These are phyloP conservation scores for Pungitius pungitius DNA, from an alignment of 2,113 vertebrate species.

Conservation along the genomic window DNA sequence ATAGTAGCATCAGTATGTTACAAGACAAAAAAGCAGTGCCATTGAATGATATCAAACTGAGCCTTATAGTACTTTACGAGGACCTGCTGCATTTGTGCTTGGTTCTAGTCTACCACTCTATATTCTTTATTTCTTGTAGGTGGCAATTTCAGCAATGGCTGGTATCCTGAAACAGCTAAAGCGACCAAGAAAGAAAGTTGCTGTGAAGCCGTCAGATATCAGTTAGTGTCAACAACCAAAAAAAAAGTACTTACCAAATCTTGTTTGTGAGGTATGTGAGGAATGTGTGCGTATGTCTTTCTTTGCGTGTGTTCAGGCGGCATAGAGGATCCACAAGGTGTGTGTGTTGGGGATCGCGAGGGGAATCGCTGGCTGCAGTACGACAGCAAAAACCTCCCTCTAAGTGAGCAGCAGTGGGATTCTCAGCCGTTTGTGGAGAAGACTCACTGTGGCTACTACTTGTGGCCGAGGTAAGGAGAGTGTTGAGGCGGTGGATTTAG, in stretches of 20 bases:
- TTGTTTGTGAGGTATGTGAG: background rate
- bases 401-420: conserved; percentile 89
- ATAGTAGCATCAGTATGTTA: background rate
- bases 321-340: conserved; percentile 74
- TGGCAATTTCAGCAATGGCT: conserved; percentile 93
- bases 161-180: conserved; percentile 95
- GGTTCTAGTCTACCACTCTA: background rate
- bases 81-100: background rate
- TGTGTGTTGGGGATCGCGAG: conserved; percentile 88
- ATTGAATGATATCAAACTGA: background rate
- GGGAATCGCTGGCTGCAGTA: conserved; percentile 95
- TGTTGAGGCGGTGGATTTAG: conserved; percentile 22
- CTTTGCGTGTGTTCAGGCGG: conserved; percentile 79
- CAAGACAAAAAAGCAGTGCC: background rate
- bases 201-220: conserved; percentile 87
- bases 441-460: conserved; percentile 95
- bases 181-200: conserved; percentile 87
- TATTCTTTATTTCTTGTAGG: conserved; percentile 72
- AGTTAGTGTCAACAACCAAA: conserved; percentile 79
- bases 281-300: background rate
- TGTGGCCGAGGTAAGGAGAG: conserved; percentile 87
- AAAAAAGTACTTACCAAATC: background rate
- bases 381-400: conserved; percentile 85
- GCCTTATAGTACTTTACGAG: background rate
- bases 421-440: conserved; percentile 90